These are phyloP conservation scores for Hirtodrosophila trivittata DNA, from an alignment of 2,888 invertebrate species.

Conservation along the genomic window DNA sequence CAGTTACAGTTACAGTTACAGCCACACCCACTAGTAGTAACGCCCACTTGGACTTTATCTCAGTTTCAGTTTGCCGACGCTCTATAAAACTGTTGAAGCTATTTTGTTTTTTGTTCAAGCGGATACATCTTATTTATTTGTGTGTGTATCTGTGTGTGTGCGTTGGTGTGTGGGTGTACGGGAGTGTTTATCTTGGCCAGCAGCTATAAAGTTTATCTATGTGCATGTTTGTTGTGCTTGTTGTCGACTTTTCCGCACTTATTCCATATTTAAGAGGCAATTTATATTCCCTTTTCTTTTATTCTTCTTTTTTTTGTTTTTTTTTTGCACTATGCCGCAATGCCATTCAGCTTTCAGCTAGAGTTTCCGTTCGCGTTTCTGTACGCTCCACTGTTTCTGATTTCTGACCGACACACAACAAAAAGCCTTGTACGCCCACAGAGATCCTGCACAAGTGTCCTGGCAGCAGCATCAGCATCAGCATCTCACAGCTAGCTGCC, in stretches of 20 bases:
- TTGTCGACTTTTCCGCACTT: constrained; percentile 77
- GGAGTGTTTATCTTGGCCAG: constrained; percentile 72
- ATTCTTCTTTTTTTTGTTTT: constrained; percentile 31
- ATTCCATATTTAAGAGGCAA: constrained; percentile 83
- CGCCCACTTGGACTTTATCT: constrained; percentile 75
- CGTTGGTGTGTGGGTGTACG: constrained; percentile 46
- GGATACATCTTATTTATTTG: constrained; percentile 59
- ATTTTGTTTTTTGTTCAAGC: constrained; percentile 50
- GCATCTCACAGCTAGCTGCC: constrained; percentile 12
- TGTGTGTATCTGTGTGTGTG: constrained; percentile 9
- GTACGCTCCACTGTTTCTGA: constrained; percentile 66
- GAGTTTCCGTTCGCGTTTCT: constrained; percentile 69
- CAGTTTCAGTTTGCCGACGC: constrained; percentile 13
- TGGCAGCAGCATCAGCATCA: too few species aligned
- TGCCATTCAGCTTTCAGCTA: constrained; percentile 78
- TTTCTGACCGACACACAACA: constrained; percentile 45
- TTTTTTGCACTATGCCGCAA: constrained; percentile 47
- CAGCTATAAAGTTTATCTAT: constrained; percentile 78
- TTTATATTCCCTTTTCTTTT: constrained; percentile 82
- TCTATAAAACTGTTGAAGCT: constrained; percentile 47
- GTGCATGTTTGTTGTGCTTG: constrained; percentile 70
- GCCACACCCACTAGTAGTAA: constrained; percentile 42
- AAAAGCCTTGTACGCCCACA: constrained; percentile 37
- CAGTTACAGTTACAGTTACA: background rate
- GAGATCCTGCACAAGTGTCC: constrained; percentile 6